phyloP scores from a whole-genome alignment of 92 coral and sea anemone genomes.

The Umimayanthus chanpuru region DNA sequence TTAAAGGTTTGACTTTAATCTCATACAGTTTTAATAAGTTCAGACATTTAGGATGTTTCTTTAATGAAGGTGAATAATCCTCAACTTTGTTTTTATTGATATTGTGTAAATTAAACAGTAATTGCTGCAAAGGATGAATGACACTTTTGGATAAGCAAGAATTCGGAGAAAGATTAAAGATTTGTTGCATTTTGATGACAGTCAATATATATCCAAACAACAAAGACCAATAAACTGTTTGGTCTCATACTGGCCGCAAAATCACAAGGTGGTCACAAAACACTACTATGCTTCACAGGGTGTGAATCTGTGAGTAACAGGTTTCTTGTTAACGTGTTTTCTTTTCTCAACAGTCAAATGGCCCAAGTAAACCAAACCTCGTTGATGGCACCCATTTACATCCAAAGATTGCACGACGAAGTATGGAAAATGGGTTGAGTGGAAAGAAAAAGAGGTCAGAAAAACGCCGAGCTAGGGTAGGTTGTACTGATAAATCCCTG shows the following conservation, averaged over 20 bases:
- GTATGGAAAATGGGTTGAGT: conserved; percentile 79
- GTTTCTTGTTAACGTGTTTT: neutral
- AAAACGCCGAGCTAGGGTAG: conserved; percentile 80
- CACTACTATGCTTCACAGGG: neutral
- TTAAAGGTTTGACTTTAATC: conserved; percentile 21
- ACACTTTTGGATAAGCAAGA: conserved; percentile 23
- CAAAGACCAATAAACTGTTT: neutral
- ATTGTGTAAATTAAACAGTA: conserved; percentile 19
- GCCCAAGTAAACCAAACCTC: conserved; percentile 76
- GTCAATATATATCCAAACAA: neutral
- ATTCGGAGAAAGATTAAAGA: neutral
- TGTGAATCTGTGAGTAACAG: neutral
- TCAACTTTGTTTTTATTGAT: conserved; percentile 15
- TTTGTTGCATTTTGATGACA: neutral
- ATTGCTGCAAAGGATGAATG: conserved; percentile 5
- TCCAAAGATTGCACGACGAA: conserved; percentile 73
- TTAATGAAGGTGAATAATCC: conserved; percentile 33
- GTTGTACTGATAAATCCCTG: conserved; percentile 33
- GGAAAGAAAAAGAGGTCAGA: conserved; percentile 81
- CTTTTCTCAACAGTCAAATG: conserved; percentile 61
- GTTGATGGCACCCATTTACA: conserved; percentile 64
- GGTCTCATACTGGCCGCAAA: neutral
- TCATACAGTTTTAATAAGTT: conserved; percentile 7
- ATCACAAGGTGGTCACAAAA: neutral
- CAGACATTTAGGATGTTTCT: conserved; percentile 20